A percentile compares a stretch with the other conserved stretches of the same genome.
These are phyloP conservation scores for Sycophila sp. DNA, from an alignment of 1,140 invertebrate species.

Conservation along the genomic window DNA sequence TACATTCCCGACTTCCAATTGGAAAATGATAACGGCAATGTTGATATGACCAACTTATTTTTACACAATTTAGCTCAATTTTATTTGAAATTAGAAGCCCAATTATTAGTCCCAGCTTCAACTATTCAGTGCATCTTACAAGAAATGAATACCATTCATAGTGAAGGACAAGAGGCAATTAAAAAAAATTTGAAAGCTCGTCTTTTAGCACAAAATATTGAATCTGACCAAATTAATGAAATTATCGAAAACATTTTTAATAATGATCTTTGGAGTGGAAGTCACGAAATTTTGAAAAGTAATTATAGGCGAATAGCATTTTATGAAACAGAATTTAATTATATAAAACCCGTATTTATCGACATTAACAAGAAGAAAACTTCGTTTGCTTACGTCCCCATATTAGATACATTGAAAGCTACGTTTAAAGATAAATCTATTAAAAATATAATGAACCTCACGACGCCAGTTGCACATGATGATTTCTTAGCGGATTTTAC, in stretches of 20 bases:
- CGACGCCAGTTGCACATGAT: background rate
- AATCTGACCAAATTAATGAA: background rate
- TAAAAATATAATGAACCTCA: constrained; percentile 20
- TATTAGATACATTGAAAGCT: constrained; percentile 41
- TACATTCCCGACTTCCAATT: background rate
- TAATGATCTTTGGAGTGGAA: background rate
- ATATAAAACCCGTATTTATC: constrained; percentile 27
- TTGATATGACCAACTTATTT: background rate
- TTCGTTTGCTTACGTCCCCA: constrained; percentile 47
- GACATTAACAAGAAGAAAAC: constrained; percentile 18
- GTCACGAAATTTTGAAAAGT: background rate
- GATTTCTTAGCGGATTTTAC: constrained; percentile 41
- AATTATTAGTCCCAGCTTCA: constrained; percentile 19
- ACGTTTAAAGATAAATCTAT: constrained; percentile 42
- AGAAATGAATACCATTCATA: constrained; percentile 10
- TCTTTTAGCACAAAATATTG: background rate
- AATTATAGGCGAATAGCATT: constrained; percentile 33
- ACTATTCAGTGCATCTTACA: constrained; percentile 15
- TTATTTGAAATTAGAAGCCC: constrained; percentile 28
- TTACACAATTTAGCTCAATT: constrained; percentile 24
- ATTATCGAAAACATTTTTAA: background rate
- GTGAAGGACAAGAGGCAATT: background rate
- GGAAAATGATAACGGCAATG: background rate
- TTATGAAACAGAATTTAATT: constrained; percentile 42
- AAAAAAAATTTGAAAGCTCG: background rate